Evolutionary conservation across 2,797 vertebrate genomes (phyloP), one percentile per base, ranked within the genome.

Genomic region (Dryobates pubescens): DNA sequence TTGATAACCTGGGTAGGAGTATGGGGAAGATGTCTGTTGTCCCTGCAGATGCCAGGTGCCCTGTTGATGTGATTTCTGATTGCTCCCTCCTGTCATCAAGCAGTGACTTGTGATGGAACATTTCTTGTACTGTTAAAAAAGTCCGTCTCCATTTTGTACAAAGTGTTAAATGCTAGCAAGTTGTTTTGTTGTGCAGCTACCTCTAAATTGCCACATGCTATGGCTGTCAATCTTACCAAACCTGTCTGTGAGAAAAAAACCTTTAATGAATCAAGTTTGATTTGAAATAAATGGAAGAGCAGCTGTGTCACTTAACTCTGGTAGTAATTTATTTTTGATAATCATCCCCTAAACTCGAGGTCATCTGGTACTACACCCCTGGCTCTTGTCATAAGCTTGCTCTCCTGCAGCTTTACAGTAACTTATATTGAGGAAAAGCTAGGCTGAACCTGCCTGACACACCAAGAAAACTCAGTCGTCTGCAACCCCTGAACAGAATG

Each of bases 261-360:
- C 11, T 34, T 30, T 47, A 70, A 47, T 47, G 57, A 82, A 41
- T 53, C n/a, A 53, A 17, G 13, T 36, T 59, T 58, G 26, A 47
- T 74, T 56, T 90, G 0, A 85, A 97, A 95, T 97, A 95, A 97
- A 95, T 45, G 24, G 75, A 81, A 59, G 57, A 91, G 71, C 86
- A 83, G 32, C 61, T 84, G 56, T 76, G 20, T 88, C 36, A 15
- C 29, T 20, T 41, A 13, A 30, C 24, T 71, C 32, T 90, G 45
- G 36, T 24, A 9, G 9, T 32, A 13, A 17, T 75, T 81, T 19
- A 3, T 47, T 83, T 38, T 12, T 41, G 20, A 11, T 63, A 26
- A 43, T 41, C 3, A 0, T 49, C 8, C 4, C 11, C 19, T 38
- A 36, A 43, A 18, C 5, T 34, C 20, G 30, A 43, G n/a, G 9